Base-by-base conservation (phyloP, 1,140 invertebrate genomes). In the Hyles euphorbiae region DNA sequence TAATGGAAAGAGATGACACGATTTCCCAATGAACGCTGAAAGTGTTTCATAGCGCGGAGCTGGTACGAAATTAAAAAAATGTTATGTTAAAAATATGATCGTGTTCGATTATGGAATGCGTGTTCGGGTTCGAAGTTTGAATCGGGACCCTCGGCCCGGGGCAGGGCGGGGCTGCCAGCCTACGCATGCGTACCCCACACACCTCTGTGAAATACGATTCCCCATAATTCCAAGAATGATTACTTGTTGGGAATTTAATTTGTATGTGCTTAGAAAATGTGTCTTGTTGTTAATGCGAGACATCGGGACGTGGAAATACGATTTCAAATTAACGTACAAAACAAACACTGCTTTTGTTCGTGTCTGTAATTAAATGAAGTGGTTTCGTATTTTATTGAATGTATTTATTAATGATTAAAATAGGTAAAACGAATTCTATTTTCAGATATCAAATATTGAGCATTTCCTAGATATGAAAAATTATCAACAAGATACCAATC, bases 131-230 rank as follows among this genome's bases (percentile, higher is more conserved):
- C 36, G 22, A 34, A 54, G 40, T 54, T 54, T 54, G 40, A 54
- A 50, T 50, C 34, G 34, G 10, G 10, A 47, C 3, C 34, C 22
- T 6, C n/a, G 34, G 53, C 63, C 63, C 59, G 81, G 82, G 82
- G 78, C 73, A 77, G 83, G 83, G 83, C 80, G 81, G 79, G 78
- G 83, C 80, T 70, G 61, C 58, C 40, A 33, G 7, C 10, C 9
- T 54, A 69, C 81, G 79, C 83, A 78, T 79, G 81, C 83, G 83
- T 57, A 59, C 51, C 44, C 60, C 57, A 43, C 56, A 60, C 68
- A 53, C 48, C 58, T 53, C 58, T 60, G 60, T 60, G 57, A 68
- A 61, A 61, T 49, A 60, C 56, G 65, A 58, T 66, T 76, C 70
- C 73, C 78, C 72, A 67, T 72, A 76, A 78, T 75, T 68, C 72